Evolutionary conservation across 1,140 invertebrate genomes (phyloP), one percentile per base, ranked within the genome.

Genomic region (Nilaparvata lugens): DNA sequence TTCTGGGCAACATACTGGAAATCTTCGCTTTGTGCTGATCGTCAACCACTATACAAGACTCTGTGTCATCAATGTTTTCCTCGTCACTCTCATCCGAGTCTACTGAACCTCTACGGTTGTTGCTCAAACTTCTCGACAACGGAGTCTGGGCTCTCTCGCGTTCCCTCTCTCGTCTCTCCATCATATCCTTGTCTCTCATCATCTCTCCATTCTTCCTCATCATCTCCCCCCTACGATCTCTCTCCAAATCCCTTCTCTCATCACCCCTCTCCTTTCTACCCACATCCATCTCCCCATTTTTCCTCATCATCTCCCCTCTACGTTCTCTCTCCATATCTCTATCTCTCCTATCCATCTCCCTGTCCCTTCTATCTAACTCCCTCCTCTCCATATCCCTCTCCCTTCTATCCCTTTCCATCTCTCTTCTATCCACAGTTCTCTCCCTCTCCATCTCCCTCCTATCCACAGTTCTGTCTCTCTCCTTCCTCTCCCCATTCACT

Each of bases 41-140:
- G 66, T 86, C 82, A 24, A 87, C 83, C 16, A 87, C 82, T 53
- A 87, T 87, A 69, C 84, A 86, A 65, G 84, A 83, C 72, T 77
- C 48, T 66, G 69, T 72, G 63, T 73, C 64, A 70, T 69, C 65
- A 69, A 64, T 59, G 62, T 68, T 56, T 19, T 65, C 60, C 13
- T 60, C 61, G 35, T 65, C 56, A 16, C 62, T 62, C 23, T 64
- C 57, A 48, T 64, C 56, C 23, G 48, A 38, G 18, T 58, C 28
- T 19, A 25, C 53, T 16, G 53, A 14, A 40, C 58, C 24, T 56
- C 31, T 24, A 11, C 52, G 43, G 23, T 52, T 45, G 6, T 23
- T 51, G 58, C 28, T 56, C 9, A 38, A 18, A 16, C 21, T 18
- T n/a, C 61, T 38, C 40, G 55, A 31, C 2, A 28, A 25, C 1